phyloP scores from a whole-genome alignment of 2,797 vertebrate genomes.

The Pachyuromys duprasi region DNA sequence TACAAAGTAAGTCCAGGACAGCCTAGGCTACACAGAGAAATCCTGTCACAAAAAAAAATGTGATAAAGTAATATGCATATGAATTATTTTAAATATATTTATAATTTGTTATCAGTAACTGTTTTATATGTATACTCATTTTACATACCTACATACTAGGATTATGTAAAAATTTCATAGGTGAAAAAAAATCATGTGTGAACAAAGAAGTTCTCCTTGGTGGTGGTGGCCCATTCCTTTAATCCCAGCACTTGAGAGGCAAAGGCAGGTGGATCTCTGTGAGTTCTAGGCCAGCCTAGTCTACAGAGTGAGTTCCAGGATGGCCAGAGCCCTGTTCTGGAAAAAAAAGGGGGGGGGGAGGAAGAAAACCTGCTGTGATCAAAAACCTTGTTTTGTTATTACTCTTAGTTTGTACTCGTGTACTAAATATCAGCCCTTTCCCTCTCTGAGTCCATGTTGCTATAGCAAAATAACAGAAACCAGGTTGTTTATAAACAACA shows the following conservation, averaged over 20 bases:
- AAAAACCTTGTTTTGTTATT: neutral
- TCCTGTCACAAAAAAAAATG: too few relatives aligned
- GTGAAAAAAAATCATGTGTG: too few relatives aligned
- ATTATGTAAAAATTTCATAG: neutral
- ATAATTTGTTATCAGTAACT: neutral
- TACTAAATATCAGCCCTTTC: conserved; percentile 20
- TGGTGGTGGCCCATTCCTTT: too few relatives aligned
- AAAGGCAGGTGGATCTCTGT: too few relatives aligned
- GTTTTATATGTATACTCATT: neutral
- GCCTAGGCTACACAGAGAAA: too few relatives aligned
- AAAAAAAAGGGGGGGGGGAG: too few relatives aligned
- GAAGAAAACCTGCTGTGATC: neutral
- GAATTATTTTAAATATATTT: neutral
- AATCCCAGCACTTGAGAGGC: too few relatives aligned
- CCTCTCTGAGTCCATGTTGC: neutral
- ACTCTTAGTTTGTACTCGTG: neutral
- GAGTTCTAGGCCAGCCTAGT: too few relatives aligned
- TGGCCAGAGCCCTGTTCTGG: too few relatives aligned
- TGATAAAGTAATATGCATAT: neutral
- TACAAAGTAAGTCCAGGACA: too few relatives aligned
- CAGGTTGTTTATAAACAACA: neutral
- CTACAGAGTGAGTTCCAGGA: too few relatives aligned
- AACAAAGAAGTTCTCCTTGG: neutral
- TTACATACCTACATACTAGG: neutral
- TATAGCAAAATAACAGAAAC: neutral